Base-by-base conservation (phyloP, 2,888 invertebrate genomes). In the Heliconius ismenius region DNA sequence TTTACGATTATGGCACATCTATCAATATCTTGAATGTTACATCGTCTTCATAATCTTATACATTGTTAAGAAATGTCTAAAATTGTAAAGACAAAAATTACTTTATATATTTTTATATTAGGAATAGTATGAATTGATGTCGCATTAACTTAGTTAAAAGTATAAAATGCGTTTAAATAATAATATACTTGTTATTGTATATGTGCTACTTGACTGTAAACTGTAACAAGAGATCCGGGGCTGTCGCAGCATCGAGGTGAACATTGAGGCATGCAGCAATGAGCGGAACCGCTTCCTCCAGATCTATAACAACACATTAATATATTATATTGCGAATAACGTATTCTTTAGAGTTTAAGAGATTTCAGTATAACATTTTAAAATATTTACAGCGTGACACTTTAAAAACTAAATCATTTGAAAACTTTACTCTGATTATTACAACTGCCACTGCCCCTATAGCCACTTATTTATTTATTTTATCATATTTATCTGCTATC, bases 161-260 rank as follows among this genome's bases (percentile, higher is more conserved):
- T 24, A 24, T 67, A 21, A 73, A 62, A 63, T 73, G 62, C 28
- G 26, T 43, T 73, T 21, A 62, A 60, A 43, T 70, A 73, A 70
- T 24, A 65, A 26, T 64, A 28, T 73, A 64, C 49, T 67, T 79
- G 83, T 93, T 92, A 93, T 90, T 92, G 92, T 89, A 93, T 93
- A 88, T 93, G 89, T 85, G 93, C 93, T 93, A 94, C 94, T 94
- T 94, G 92, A 94, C 94, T 94, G 93, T 94, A 94, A 86, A 94
- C 92, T 87, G 93, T 94, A 90, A 94, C 90, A 86, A 92, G 89
- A 9, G 94, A 93, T 80, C 92, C 91, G 67, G 79, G 78, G 43
- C 86, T 84, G 74, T 86, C 84, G 82, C 87, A 86, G 76, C 87
- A 84, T 3, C 84, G 78, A 1, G 82, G 24, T 43, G 78, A 60